Evolutionary conservation across 2,113 vertebrate species (phyloP), one percentile per base, ranked within the genome.

Genomic region (Stigmatopora argus): DNA sequence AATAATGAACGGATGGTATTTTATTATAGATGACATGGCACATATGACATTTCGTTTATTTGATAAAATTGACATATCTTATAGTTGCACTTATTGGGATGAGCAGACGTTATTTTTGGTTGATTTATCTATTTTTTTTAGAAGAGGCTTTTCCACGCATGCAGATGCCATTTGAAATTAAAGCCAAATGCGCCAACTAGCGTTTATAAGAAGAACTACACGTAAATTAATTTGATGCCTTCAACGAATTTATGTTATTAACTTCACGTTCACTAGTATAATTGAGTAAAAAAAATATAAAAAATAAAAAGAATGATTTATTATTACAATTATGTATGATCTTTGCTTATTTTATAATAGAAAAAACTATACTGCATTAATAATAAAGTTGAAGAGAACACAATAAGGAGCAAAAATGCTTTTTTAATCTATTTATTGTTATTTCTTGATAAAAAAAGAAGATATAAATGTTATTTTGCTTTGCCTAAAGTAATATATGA

Each of bases 101-200:
- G 12, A 13, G n/a, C 4, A 23, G 53, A 5, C 26, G 26, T 56
- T 31, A 56, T 9, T 1, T 34, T 49, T 2, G 1, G 62, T 17
- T n/a, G 7, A 19, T 60, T 58, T 61, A 19, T 21, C 21, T 23
- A 18, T 76, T 53, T 67, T 53, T 67, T 18, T 15, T 19, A n/a
- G 64, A 62, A 18, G 61, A 75, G 41, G 74, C 73, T 34, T 57
- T 69, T 34, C 74, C 69, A 62, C 69, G 73, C 69, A 62, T 68
- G 73, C 62, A 68, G 66, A 73, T 69, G 69, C 69, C 52, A 48
- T 86, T 89, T 88, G 73, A 87, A 90, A 46, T 45, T 23, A 61
- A 90, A 88, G 87, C 71, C 89, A 92, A 88, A 92, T 74, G 87
- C 91, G 91, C 90, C 89, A 86, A 92, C 91, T 91, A 92, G 91